A percentile compares a stretch with the other conserved stretches of the same genome.
Evolutionary conservation across 2,113 vertebrate species (phyloP).

Genomic region (Fukomys damarensis): DNA sequence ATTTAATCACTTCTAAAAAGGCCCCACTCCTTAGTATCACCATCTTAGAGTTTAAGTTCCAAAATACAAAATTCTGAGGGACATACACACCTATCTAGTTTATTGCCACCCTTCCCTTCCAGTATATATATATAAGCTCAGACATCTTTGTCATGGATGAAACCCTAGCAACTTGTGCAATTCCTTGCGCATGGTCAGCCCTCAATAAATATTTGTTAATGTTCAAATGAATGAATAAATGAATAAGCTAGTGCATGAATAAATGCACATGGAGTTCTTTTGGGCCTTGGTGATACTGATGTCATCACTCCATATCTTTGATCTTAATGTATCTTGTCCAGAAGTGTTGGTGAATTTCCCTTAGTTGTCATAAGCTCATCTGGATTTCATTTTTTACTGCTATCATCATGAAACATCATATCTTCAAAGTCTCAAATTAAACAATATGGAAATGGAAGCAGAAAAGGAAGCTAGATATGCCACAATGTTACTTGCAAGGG

Average conservation of each 20-base stretch:
- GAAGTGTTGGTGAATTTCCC: slow-evolving; percentile 54
- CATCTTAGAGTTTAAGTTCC: background rate
- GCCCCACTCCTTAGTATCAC: background rate
- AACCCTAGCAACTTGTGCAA: background rate
- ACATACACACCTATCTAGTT: background rate
- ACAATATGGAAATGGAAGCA: slow-evolving; percentile 55
- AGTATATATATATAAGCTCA: slow-evolving; percentile 25
- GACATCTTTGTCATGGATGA: slow-evolving; percentile 4
- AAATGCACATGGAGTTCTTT: slow-evolving; percentile 50
- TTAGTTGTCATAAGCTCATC: slow-evolving; percentile 42
- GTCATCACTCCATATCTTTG: slow-evolving; percentile 66
- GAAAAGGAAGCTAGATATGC: slow-evolving; percentile 27
- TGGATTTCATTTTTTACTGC: slow-evolving; percentile 67
- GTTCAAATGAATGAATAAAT: slow-evolving; percentile 58
- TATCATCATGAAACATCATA: slow-evolving; percentile 44
- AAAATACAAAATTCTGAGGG: background rate
- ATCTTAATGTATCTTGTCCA: slow-evolving; percentile 64
- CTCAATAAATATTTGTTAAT: slow-evolving; percentile 60
- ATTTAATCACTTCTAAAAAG: background rate
- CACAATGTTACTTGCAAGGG: slow-evolving; percentile 5
- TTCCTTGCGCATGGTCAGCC: slow-evolving; percentile 23
- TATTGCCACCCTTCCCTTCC: background rate
- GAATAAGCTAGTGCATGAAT: slow-evolving; percentile 52
- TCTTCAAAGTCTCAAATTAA: slow-evolving; percentile 61
- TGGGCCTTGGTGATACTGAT: slow-evolving; percentile 21